Evolutionary conservation across 2,888 invertebrate species (phyloP).

Genomic region (Prostheceraeus crozeri): DNA sequence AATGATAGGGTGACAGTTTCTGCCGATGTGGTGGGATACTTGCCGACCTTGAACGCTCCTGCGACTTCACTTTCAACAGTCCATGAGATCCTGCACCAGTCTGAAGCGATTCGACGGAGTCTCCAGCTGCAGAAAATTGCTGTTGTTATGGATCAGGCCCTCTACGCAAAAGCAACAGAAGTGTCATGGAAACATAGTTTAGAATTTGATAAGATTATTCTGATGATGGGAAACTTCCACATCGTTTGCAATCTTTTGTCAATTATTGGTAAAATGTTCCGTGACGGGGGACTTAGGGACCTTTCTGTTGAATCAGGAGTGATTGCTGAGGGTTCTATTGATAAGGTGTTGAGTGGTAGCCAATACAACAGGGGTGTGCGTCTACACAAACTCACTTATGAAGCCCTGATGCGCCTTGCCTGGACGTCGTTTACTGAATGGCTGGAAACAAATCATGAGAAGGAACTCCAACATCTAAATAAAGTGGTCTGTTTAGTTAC

Average conservation of each 20-base stretch:
- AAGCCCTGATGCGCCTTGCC: constrained; percentile 40
- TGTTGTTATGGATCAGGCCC: constrained; percentile 41
- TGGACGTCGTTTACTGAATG: constrained; percentile 38
- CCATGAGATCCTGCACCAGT: constrained; percentile 38
- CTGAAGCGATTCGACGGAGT: constrained; percentile 33
- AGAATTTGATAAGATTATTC: constrained; percentile 29
- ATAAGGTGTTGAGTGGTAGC: constrained; percentile 38
- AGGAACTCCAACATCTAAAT: too few species aligned
- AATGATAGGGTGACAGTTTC: constrained; percentile 21
- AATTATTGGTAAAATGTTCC: constrained; percentile 42
- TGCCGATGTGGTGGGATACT: constrained; percentile 37
- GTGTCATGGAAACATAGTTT: constrained; percentile 38
- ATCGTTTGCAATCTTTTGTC: constrained; percentile 30
- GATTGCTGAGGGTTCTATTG: constrained; percentile 41
- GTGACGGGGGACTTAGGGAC: constrained; percentile 41
- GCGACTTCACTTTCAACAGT: constrained; percentile 41
- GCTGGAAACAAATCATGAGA: constrained; percentile 36
- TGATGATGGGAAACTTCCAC: constrained; percentile 41
- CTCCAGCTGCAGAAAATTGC: constrained; percentile 38
- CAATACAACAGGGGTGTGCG: constrained; percentile 33
- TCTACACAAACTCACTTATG: constrained; percentile 41
- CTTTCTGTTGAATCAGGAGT: constrained; percentile 41
- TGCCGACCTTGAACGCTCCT: constrained; percentile 40
- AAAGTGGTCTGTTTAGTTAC: too few species aligned
- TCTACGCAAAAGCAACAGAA: constrained; percentile 41